Evolutionary conservation across 1,140 invertebrate genomes (phyloP), one percentile per base, ranked within the genome.

Genomic region (Heliconius himera): DNA sequence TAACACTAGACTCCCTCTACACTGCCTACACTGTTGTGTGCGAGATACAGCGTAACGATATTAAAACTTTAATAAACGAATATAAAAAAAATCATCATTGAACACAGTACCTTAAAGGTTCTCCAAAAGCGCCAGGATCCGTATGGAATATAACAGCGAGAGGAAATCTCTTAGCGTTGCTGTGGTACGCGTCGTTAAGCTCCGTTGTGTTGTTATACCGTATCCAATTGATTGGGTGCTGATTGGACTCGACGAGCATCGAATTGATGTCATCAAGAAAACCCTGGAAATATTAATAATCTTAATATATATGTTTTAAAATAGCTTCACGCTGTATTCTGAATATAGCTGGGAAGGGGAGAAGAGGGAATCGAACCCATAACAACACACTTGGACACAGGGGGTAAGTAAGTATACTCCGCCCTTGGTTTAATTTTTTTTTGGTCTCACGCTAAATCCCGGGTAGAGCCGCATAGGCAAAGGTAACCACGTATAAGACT

Each of bases 171-270:
- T 94, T 94, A 1, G 96, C 95, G 83, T 96, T 95, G 83, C 94
- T 95, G 95, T 96, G 96, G 88, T 97, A 97, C 16, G 96, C 96
- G 60, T 96, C 96, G 74, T 96, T 95, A 71, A 97, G 93, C 81
- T 97, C 96, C 71, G 96, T 96, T 79, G 96, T 96, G 77, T 96
- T 96, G 79, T 96, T 95, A 88, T 96, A 97, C 46, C 95, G 90
- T 75, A 96, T 91, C 94, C 97, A 97, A 84, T 95, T 95, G 83
- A 97, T 95, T 16, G 95, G 93, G 74, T 95, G 94, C 81, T 95
- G 95, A 0, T 94, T 94, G 70, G 93, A 92, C 78, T 95, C 95
- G 84, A 94, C 91, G 79, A 96, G 86, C 78, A 94, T 79, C 1
- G 72, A 73, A 87, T 97, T 97, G 87, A 97, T 96, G 41, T 95